phyloP scores from a whole-genome alignment of 2,113 vertebrate genomes.

The Heteronetta atricapilla region DNA sequence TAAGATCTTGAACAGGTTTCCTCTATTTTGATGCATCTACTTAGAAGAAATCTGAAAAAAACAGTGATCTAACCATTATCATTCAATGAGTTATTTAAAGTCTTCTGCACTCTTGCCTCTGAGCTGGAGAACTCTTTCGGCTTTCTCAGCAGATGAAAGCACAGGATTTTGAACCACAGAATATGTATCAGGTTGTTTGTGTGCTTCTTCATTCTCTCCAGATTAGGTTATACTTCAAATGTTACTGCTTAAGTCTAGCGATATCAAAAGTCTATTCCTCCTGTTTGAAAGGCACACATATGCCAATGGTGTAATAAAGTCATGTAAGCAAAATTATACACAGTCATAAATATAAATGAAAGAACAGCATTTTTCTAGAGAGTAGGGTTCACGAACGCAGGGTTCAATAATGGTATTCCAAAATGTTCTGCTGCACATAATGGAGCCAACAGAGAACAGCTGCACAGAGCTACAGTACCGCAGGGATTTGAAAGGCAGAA shows the following conservation, averaged over 20 bases:
- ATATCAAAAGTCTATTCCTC: neutral
- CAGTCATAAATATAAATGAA: neutral
- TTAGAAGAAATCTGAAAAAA: conserved; percentile 30
- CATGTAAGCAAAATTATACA: neutral
- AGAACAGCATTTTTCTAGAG: neutral
- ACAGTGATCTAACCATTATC: neutral
- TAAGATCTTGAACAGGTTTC: neutral
- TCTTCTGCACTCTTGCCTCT: neutral
- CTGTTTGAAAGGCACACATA: neutral
- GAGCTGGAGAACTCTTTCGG: conserved; percentile 19
- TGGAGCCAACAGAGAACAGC: rapidly evolving
- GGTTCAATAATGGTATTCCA: neutral
- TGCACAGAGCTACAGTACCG: neutral
- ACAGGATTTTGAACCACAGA: neutral
- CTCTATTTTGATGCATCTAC: neutral
- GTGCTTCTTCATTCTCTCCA: neutral
- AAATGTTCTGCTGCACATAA: neutral
- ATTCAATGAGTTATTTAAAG: neutral
- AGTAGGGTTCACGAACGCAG: neutral
- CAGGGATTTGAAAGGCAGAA: neutral
- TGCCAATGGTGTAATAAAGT: neutral
- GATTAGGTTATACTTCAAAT: neutral
- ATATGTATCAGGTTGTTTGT: neutral
- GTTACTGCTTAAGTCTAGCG: neutral
- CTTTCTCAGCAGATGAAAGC: conserved; percentile 23